Conservation (phyloP, 2,888 invertebrate species). For the Xylota segnis region DNA sequence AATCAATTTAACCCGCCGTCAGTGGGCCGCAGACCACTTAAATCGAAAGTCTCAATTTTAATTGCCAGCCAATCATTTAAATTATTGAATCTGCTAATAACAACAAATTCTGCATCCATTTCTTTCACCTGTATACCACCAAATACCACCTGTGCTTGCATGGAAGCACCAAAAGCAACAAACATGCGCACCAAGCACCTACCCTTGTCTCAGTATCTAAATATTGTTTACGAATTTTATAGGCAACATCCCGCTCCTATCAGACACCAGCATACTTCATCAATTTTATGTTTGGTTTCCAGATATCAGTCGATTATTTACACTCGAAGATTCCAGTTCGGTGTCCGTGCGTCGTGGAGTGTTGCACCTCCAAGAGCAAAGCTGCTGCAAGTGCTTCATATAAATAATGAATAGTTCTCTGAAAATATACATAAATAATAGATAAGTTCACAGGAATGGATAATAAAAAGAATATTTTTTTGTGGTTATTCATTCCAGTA, state of each 20-base stretch:
- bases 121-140: slow-evolving; percentile 2
- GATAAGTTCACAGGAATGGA: slow-evolving; percentile 3
- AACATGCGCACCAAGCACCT: slow-evolving; percentile 65
- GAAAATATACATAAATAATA: slow-evolving; percentile 14
- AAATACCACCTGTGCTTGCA: slow-evolving; percentile 27
- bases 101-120: slow-evolving; percentile 2
- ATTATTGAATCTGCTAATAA: background rate
- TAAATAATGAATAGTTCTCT: slow-evolving; percentile 33
- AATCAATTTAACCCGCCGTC: background rate
- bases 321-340: slow-evolving; percentile 50
- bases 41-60: slow-evolving; percentile 1
- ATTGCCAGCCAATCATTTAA: background rate
- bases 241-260: slow-evolving; percentile 60
- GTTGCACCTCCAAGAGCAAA: slow-evolving; percentile 1
- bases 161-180: slow-evolving; percentile 1
- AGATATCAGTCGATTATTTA: slow-evolving; percentile 67
- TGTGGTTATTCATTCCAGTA: background rate
- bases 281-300: slow-evolving; percentile 33
- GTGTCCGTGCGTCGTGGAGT: background rate
- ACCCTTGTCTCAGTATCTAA: slow-evolving; percentile 28
- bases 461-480: background rate
- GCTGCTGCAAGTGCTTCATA: slow-evolving; percentile 30
- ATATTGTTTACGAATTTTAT: slow-evolving; percentile 71
- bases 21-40: background rate
- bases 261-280: slow-evolving; percentile 30